Evolutionary conservation across 2,888 invertebrate genomes (phyloP).

Genomic region (Sarcophaga rosellei): DNA sequence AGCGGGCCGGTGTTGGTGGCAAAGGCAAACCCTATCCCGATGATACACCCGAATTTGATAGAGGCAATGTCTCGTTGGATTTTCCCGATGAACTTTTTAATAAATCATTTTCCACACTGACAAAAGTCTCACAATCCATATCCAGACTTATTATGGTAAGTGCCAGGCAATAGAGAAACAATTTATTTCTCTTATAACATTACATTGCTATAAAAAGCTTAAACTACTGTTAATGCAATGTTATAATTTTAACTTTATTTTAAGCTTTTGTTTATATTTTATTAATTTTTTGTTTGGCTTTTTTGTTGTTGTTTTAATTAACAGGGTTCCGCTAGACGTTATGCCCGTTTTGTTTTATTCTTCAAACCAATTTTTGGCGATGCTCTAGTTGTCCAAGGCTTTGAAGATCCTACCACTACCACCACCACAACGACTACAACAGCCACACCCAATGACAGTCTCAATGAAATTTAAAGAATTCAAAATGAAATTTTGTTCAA

Average conservation of each 20-base stretch:
- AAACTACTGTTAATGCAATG: too few relatives aligned
- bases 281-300: neutral
- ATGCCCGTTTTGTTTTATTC: slow-evolving; percentile 87
- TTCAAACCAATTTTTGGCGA: slow-evolving; percentile 89
- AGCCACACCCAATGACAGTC: slow-evolving; percentile 57
- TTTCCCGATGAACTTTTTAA: slow-evolving; percentile 84
- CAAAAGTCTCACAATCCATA: slow-evolving; percentile 83
- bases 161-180: slow-evolving; percentile 33
- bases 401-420: slow-evolving; percentile 81
- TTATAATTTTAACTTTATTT: neutral
- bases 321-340: slow-evolving; percentile 90
- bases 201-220: too few relatives aligned
- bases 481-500: neutral
- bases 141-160: slow-evolving; percentile 84
- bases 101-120: slow-evolving; percentile 84
- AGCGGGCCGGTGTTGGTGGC: slow-evolving; percentile 71
- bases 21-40: slow-evolving; percentile 79
- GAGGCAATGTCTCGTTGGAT: slow-evolving; percentile 83
- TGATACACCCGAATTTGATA: slow-evolving; percentile 82
- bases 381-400: slow-evolving; percentile 88
- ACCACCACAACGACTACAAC: slow-evolving; percentile 70
- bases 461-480: slow-evolving; percentile 69
- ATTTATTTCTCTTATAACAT: neutral
- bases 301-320: slow-evolving; percentile 74
- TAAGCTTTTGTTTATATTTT: neutral